Evolutionary conservation across 2,113 vertebrate species (phyloP).

Genomic region (Saguinus imperator): DNA sequence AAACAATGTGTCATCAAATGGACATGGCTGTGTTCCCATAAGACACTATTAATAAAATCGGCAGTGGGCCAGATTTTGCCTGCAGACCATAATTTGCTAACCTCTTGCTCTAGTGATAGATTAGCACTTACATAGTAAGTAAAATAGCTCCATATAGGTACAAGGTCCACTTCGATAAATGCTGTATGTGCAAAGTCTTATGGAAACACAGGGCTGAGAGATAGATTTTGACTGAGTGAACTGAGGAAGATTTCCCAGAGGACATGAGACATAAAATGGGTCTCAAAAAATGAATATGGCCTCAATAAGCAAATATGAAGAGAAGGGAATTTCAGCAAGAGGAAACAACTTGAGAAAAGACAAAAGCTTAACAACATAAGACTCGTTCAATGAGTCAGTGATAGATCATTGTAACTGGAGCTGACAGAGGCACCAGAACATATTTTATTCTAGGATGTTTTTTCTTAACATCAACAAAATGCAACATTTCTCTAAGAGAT

Average conservation of each 20-base stretch:
- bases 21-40: background rate
- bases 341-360: conserved; percentile 42
- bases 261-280: conserved; percentile 15
- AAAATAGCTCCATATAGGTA: background rate
- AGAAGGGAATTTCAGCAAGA: conserved; percentile 23
- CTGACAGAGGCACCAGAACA: background rate
- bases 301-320: background rate
- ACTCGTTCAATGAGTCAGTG: background rate
- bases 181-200: background rate
- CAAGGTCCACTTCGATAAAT: conserved; percentile 18
- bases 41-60: conserved; percentile 43
- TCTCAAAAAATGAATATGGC: conserved; percentile 52
- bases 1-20: background rate
- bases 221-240: conserved; percentile 16
- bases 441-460: background rate
- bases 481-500: background rate
- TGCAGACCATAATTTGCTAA: background rate
- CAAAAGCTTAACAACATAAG: conserved; percentile 35
- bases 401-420: background rate
- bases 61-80: background rate
- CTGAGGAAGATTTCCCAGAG: conserved; percentile 27
- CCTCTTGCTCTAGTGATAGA: background rate
- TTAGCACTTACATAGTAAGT: background rate
- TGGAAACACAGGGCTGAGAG: background rate
- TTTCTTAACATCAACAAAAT: background rate